Base-by-base conservation (phyloP, 1,140 invertebrate species). In the Eriocheir sinensis region DNA sequence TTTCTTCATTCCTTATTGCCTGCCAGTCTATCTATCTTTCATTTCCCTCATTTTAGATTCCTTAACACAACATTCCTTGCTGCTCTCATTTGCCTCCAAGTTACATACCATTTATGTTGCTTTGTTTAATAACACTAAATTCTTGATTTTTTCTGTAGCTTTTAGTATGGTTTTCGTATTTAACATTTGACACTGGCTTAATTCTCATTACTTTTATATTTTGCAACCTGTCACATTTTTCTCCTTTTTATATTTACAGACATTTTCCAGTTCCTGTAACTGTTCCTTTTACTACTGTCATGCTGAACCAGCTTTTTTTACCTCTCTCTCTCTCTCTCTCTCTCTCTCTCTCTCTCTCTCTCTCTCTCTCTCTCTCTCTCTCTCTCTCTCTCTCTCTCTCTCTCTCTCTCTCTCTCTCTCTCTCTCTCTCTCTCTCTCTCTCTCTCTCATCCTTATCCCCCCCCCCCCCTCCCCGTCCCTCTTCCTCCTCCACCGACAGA, bases 311-410 rank as follows among this genome's bases (percentile, higher is more conserved):
- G 44, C 41, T 12, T 53, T 34, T 34, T 2, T 30, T 38, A 2
- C 38, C 92, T 53, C 27, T 53, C 72, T 38, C 79, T 80, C 72
- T 40, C 30, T 41, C 72, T 81, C 91, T 80, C 53, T 41, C 72
- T 83, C 79, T 60, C n/a, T 38, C 79, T 83, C 79, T 60, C 36
- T 30, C 80, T 36, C 53, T 60, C 36, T 41, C 79, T 60, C 53
- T 60, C 40, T 44, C 91, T 79, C 53, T 38, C 60, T 44, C 91
- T 83, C 38, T 38, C 40, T 44, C 36, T 79, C 79, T 60, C 40
- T 38, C 79, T 83, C 91, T 80, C 60, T 60, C 79, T 83, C 91
- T 60, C 34, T 79, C 53, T n/a, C n/a, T 79, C 41, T n/a, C 15
- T 32, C 44, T 40, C 38, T 79, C 32, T 34, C n/a, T 72, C 30